A percentile compares a stretch with the other conserved stretches of the same genome.
phyloP scores from a whole-genome alignment of 2,888 invertebrate genomes.

The Dicycla oo region DNA sequence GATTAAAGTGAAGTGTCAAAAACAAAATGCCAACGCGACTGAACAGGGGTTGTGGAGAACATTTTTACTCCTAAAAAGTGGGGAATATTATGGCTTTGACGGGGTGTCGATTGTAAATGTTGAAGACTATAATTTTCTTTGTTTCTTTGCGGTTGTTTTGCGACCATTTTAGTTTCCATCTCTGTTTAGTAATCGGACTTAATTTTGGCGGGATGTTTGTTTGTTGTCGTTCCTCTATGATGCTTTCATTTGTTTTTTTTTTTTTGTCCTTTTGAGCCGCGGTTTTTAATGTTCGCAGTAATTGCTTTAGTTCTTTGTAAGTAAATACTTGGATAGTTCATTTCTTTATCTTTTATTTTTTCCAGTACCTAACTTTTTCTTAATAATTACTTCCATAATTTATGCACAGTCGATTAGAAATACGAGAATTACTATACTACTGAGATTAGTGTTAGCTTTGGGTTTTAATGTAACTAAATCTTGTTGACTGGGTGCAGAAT shows the following conservation, averaged over 20 bases:
- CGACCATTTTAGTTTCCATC: conserved; percentile 55
- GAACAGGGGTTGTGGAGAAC: conserved; percentile 61
- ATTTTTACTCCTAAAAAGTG: conserved; percentile 73
- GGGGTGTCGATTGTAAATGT: conserved; percentile 79
- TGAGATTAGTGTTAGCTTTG: too few relatives aligned
- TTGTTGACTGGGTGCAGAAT: too few relatives aligned
- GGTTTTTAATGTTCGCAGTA: conserved; percentile 1
- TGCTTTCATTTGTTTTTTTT: conserved; percentile 30
- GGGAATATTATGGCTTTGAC: conserved; percentile 80
- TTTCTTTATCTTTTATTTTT: neutral
- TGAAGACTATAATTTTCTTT: conserved; percentile 83
- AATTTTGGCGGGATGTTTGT: conserved; percentile 62
- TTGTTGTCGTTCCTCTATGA: conserved; percentile 25
- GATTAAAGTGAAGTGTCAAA: conserved; percentile 90
- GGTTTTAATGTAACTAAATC: too few relatives aligned
- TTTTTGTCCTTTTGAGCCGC: conserved; percentile 8
- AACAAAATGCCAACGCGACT: conserved; percentile 81
- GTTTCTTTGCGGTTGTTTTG: conserved; percentile 67
- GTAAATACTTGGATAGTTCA: neutral
- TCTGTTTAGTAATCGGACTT: conserved; percentile 45
- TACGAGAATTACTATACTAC: neutral
- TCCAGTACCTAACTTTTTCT: fast-evolving
- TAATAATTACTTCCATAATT: neutral
- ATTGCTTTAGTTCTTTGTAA: neutral
- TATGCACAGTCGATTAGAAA: neutral